Conservation (phyloP, 2,797 vertebrate species). For the Mycteria americana region DNA sequence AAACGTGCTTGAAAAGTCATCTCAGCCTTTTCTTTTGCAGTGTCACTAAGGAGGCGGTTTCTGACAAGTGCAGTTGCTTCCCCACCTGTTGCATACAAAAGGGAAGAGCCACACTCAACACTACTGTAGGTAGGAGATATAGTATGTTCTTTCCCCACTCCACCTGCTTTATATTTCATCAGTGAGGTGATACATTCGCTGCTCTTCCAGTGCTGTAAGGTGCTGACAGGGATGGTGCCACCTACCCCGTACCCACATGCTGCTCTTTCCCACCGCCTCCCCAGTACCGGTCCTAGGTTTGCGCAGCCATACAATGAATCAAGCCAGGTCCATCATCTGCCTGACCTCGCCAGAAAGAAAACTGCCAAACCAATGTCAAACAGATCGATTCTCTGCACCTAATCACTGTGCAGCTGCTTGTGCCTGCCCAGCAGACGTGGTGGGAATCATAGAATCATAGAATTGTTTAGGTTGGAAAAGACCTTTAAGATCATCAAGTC, state of each 20-base stretch:
- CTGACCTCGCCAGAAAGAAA: not conserved
- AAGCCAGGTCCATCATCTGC: not conserved
- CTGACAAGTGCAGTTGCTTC: not conserved
- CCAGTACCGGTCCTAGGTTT: not conserved
- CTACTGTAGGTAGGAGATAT: not conserved
- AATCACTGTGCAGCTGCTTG: not conserved
- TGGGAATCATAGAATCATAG: not conserved
- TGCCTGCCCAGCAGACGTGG: not conserved
- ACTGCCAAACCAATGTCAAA: not conserved
- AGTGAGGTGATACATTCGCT: not conserved
- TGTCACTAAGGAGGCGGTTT: not conserved
- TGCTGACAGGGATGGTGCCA: not conserved
- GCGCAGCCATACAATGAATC: fast-evolving
- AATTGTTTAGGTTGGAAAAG: no score
- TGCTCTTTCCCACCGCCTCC: not conserved
- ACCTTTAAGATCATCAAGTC: no score
- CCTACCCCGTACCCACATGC: not conserved
- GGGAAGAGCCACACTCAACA: not conserved
- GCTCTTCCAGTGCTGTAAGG: not conserved
- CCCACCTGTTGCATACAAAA: not conserved
- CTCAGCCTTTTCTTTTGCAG: not conserved
- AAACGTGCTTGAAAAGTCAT: not conserved
- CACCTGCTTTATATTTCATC: not conserved
- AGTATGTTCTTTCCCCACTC: not conserved
- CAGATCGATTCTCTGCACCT: not conserved